These are phyloP conservation scores for Bos javanicus DNA, from an alignment of 2,113 vertebrate genomes.

Conservation along the genomic window DNA sequence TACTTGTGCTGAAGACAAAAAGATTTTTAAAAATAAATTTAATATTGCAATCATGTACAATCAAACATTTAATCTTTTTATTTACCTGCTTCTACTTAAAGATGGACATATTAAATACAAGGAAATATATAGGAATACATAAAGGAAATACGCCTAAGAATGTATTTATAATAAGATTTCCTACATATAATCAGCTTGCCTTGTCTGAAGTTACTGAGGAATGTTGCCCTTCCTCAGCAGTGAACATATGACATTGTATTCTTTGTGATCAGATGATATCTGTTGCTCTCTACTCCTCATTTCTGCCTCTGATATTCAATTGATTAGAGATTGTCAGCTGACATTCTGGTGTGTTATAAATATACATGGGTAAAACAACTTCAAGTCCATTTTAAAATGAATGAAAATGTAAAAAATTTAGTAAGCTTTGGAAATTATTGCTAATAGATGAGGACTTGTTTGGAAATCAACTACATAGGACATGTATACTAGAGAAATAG, in stretches of 20 bases:
- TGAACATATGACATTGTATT: background rate
- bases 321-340: background rate
- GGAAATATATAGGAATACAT: background rate
- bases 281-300: background rate
- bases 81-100: background rate
- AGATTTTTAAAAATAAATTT: background rate
- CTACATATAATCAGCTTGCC: background rate
- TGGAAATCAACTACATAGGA: background rate
- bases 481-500: background rate
- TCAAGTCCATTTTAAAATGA: background rate
- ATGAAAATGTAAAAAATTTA: background rate
- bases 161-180: background rate
- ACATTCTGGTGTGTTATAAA: background rate
- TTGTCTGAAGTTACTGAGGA: background rate
- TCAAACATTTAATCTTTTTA: background rate
- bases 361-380: background rate
- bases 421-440: background rate
- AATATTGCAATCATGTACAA: background rate
- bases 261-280: background rate
- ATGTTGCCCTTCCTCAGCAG: background rate
- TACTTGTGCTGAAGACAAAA: background rate
- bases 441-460: background rate
- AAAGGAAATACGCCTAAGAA: background rate
- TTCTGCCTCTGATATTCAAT: background rate
- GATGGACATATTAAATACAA: background rate